Evolutionary conservation across 2,888 invertebrate species (phyloP).

Genomic region (Hypomecis atomaria): DNA sequence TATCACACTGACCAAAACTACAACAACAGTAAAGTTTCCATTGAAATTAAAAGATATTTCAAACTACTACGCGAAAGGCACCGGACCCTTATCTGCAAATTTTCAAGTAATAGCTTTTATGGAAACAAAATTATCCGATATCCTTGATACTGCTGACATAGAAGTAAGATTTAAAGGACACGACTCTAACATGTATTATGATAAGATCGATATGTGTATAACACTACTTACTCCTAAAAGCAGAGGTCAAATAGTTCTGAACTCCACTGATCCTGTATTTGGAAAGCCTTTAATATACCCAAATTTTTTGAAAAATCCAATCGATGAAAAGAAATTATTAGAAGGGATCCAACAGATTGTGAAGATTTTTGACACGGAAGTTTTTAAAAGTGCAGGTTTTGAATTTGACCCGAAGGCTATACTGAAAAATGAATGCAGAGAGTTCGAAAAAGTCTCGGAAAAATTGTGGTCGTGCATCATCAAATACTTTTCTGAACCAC

Average conservation of each 20-base stretch:
- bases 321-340: conserved; percentile 70
- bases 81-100: conserved; percentile 75
- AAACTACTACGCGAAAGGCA: conserved; percentile 70
- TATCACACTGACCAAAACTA: conserved; percentile 68
- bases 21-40: conserved; percentile 66
- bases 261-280: conserved; percentile 68
- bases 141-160: conserved; percentile 72
- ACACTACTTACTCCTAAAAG: conserved; percentile 77
- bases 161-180: conserved; percentile 77
- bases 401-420: conserved; percentile 74
- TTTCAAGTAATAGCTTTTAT: conserved; percentile 76
- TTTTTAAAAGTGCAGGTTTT: conserved; percentile 69
- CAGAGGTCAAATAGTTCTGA: conserved; percentile 72
- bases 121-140: conserved; percentile 71
- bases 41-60: conserved; percentile 76
- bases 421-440: conserved; percentile 72
- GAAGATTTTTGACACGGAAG: conserved; percentile 76
- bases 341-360: conserved; percentile 75
- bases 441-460: conserved; percentile 70
- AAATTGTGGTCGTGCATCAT: conserved; percentile 79
- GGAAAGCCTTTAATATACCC: conserved; percentile 77
- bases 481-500: conserved; percentile 73
- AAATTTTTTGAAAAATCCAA: conserved; percentile 70
- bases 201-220: conserved; percentile 73
- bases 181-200: conserved; percentile 79